These are phyloP conservation scores for Xenus cinereus DNA, from an alignment of 2,113 vertebrate species.

Conservation along the genomic window DNA sequence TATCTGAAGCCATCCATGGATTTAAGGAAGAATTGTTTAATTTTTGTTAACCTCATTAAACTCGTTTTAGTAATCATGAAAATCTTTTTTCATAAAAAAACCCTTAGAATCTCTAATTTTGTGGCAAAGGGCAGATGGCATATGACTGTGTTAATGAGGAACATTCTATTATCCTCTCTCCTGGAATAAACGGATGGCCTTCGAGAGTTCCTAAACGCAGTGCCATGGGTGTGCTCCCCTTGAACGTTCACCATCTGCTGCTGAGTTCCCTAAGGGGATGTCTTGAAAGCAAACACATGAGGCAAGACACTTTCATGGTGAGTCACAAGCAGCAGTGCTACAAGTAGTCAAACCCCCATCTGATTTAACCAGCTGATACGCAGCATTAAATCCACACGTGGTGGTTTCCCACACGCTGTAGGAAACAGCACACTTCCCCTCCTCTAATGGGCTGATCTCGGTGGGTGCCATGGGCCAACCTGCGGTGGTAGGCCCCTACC, in stretches of 20 bases:
- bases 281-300: background rate
- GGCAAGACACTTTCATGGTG: background rate
- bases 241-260: background rate
- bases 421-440: background rate
- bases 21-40: background rate
- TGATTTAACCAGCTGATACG: background rate
- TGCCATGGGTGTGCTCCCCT: background rate
- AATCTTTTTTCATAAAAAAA: background rate
- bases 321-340: background rate
- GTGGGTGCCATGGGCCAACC: background rate
- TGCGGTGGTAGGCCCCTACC: background rate
- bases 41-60: background rate
- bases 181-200: background rate
- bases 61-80: rapidly evolving
- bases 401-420: background rate
- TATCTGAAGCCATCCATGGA: background rate
- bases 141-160: background rate
- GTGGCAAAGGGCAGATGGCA: background rate
- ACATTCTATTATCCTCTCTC: background rate
- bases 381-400: background rate
- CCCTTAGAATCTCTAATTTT: background rate
- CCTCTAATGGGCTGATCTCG: background rate
- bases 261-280: background rate
- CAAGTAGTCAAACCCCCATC: background rate
- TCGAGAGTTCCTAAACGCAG: background rate